phyloP scores from a whole-genome alignment of 2,797 vertebrate species.

The Tenualosa thibaudeaui region DNA sequence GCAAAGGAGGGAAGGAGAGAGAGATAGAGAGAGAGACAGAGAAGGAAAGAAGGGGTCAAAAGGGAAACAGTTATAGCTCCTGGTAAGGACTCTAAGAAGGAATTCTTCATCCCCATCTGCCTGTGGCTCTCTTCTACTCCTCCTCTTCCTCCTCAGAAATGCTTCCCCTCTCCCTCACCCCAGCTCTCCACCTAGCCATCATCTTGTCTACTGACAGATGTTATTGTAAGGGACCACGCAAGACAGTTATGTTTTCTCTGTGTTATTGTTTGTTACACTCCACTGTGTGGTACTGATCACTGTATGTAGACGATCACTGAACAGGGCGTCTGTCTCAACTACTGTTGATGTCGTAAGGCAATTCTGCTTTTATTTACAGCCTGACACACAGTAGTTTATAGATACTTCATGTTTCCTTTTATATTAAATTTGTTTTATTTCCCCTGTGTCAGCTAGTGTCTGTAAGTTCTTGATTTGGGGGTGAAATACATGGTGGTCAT shows the following conservation, averaged over 20 bases:
- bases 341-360: too few relatives aligned
- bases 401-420: not conserved
- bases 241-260: not conserved
- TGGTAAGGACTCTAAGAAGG: not conserved
- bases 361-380: not conserved
- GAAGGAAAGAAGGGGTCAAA: not conserved
- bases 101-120: not conserved
- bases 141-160: not conserved
- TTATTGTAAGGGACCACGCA: not conserved
- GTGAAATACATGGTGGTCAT: not conserved
- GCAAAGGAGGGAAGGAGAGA: not conserved
- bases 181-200: not conserved
- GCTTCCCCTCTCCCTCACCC: not conserved
- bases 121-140: not conserved
- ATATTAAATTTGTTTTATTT: not conserved
- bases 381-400: not conserved
- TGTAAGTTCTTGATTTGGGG: not conserved
- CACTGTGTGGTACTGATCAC: not conserved
- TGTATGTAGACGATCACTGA: too few relatives aligned
- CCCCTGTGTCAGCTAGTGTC: not conserved
- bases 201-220: not conserved
- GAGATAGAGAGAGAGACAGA: not conserved
- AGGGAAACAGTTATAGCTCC: constrained; percentile 16
- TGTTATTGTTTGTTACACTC: not conserved
- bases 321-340: too few relatives aligned